These are phyloP conservation scores for Steinernema carpocapsae DNA, from an alignment of 2,888 invertebrate species.

Conservation along the genomic window DNA sequence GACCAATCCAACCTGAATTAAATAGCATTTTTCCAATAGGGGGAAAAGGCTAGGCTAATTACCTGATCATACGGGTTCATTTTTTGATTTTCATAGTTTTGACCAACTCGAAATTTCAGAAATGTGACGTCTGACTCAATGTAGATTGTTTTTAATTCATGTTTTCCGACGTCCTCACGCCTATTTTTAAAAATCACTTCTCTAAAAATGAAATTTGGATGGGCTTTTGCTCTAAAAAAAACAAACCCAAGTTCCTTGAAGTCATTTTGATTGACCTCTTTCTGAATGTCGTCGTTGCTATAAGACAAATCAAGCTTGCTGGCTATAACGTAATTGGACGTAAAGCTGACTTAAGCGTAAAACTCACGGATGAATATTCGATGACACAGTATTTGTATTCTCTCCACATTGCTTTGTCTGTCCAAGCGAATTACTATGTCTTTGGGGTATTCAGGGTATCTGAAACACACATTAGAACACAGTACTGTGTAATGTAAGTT, in stretches of 20 bases:
- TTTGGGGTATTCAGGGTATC: constrained; percentile 37
- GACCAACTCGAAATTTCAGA: constrained; percentile 33
- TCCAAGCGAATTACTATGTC: constrained; percentile 27
- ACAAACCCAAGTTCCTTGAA: constrained; percentile 32
- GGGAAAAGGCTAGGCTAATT: too few species aligned
- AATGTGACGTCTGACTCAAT: constrained; percentile 43
- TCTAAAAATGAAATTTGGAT: constrained; percentile 33
- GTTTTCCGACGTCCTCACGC: constrained; percentile 39
- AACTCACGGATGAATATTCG: constrained; percentile 39
- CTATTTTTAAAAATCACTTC: constrained; percentile 40
- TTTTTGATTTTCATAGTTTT: constrained; percentile 37
- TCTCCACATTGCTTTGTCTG: constrained; percentile 34
- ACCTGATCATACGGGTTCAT: constrained; percentile 39
- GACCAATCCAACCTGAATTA: constrained; percentile 36
- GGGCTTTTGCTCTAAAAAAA: not conserved
- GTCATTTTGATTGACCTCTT: not conserved
- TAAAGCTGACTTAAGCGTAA: not conserved
- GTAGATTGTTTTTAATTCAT: constrained; percentile 44
- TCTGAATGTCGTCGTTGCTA: not conserved
- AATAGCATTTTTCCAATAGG: not conserved
- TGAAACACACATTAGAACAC: constrained; percentile 30
- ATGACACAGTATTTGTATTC: constrained; percentile 40
- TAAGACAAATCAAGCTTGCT: constrained; percentile 24
- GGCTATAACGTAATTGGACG: not conserved
- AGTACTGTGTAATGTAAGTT: too few species aligned